Evolutionary conservation across 1,140 invertebrate species (phyloP).

Genomic region (Aplysia californica): DNA sequence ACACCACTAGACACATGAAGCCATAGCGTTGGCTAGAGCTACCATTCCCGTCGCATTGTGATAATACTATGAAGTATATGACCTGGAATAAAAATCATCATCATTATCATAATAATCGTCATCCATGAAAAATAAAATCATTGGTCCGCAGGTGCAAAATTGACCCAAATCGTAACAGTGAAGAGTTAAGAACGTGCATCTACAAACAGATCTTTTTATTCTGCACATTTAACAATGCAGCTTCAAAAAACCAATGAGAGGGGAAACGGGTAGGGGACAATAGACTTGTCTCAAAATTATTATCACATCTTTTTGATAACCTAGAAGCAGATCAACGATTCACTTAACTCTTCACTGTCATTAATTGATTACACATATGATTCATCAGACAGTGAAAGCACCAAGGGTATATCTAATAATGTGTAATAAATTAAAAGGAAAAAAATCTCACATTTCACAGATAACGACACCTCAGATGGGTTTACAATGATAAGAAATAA

Average conservation of each 20-base stretch:
- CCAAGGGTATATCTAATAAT: conserved; percentile 23
- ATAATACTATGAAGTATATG: neutral
- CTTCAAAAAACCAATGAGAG: neutral
- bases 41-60: too few species aligned
- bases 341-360: too few species aligned
- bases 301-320: neutral
- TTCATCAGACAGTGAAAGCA: conserved; percentile 26
- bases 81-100: neutral
- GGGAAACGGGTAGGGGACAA: neutral
- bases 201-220: neutral
- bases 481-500: neutral
- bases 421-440: conserved; percentile 20
- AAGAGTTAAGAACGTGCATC: too few species aligned
- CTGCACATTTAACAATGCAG: neutral
- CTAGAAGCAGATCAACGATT: neutral
- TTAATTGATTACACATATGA: neutral
- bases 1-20: neutral
- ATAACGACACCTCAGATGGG: neutral
- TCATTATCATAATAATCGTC: neutral
- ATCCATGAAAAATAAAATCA: neutral
- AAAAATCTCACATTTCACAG: neutral
- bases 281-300: neutral
- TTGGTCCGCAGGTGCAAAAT: conserved; percentile 18
- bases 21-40: too few species aligned
- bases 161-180: neutral